Percentiles rank a stretch among this genome's conserved stretches.
These are phyloP conservation scores for Scaptomyza polygonia DNA, from an alignment of 2,888 invertebrate species.

Conservation along the genomic window DNA sequence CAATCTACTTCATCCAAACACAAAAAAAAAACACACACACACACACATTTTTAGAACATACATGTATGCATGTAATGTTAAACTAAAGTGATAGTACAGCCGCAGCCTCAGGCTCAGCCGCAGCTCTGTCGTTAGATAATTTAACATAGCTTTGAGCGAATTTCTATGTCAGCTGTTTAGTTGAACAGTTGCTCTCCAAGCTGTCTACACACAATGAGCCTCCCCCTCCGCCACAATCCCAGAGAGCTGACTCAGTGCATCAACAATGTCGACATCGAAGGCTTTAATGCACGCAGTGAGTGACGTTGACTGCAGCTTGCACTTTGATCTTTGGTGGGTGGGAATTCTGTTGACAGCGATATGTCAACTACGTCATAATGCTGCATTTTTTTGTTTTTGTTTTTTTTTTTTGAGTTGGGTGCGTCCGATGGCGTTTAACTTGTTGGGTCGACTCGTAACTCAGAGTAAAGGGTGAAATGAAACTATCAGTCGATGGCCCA, in stretches of 20 bases:
- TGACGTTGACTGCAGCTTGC: slow-evolving; percentile 31
- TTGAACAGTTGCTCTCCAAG: slow-evolving; percentile 42
- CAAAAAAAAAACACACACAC: slow-evolving; percentile 10
- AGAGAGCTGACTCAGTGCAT: slow-evolving; percentile 35
- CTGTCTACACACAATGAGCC: slow-evolving; percentile 20
- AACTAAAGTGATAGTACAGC: slow-evolving; percentile 2
- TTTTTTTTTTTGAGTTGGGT: not conserved
- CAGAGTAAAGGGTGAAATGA: not conserved
- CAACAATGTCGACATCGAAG: slow-evolving; percentile 6
- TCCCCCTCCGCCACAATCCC: not conserved
- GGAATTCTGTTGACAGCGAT: slow-evolving; percentile 6
- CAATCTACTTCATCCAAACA: slow-evolving; percentile 10
- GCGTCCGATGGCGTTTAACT: not conserved
- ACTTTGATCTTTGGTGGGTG: slow-evolving; percentile 26
- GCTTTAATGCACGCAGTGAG: not conserved
- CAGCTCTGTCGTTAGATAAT: slow-evolving; percentile 30
- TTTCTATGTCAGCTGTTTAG: slow-evolving; percentile 43
- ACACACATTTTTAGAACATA: slow-evolving; percentile 1
- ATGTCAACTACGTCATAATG: slow-evolving; percentile 1
- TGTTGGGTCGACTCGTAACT: slow-evolving; percentile 1
- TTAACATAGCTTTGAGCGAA: slow-evolving; percentile 27
- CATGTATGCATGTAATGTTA: not conserved
- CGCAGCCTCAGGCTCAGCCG: not conserved
- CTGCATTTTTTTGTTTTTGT: not conserved
- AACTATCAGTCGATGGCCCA: slow-evolving; percentile 25